These are phyloP conservation scores for Melolontha melolontha DNA, from an alignment of 2,888 invertebrate genomes.

Conservation along the genomic window DNA sequence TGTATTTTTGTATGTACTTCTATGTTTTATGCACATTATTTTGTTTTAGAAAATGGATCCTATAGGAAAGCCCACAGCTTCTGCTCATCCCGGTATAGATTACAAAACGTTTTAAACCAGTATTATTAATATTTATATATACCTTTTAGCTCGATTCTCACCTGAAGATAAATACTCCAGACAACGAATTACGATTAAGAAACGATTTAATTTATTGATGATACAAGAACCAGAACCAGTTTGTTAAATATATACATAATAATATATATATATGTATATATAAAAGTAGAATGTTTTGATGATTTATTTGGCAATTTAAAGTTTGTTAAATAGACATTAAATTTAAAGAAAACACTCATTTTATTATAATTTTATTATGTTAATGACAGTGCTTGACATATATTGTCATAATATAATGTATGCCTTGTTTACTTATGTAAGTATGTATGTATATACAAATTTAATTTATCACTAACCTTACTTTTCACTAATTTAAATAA, in stretches of 20 bases:
- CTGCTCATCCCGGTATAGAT: slow-evolving; percentile 85
- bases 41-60: slow-evolving; percentile 80
- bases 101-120: slow-evolving; percentile 7
- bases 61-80: slow-evolving; percentile 82
- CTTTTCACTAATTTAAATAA: slow-evolving; percentile 28
- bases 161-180: slow-evolving; percentile 95
- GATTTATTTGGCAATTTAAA: background rate
- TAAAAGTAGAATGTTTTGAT: background rate
- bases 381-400: slow-evolving; percentile 48
- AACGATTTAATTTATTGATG: slow-evolving; percentile 86
- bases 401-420: slow-evolving; percentile 51
- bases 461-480: slow-evolving; percentile 49
- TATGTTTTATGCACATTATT: slow-evolving; percentile 52
- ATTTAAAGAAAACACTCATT: slow-evolving; percentile 4
- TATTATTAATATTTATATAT: slow-evolving; percentile 38
- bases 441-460: slow-evolving; percentile 42
- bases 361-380: slow-evolving; percentile 38
- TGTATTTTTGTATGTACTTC: too few species aligned
- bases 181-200: slow-evolving; percentile 89
- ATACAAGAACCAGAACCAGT: slow-evolving; percentile 85
- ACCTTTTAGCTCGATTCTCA: slow-evolving; percentile 90
- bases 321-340: background rate
- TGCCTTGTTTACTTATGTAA: slow-evolving; percentile 27
- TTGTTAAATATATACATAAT: slow-evolving; percentile 65
- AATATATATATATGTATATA: background rate